Percentiles rank a stretch among this genome's conserved stretches.
Conservation (phyloP, 2,113 vertebrate genomes). For the Phocoena phocoena region DNA sequence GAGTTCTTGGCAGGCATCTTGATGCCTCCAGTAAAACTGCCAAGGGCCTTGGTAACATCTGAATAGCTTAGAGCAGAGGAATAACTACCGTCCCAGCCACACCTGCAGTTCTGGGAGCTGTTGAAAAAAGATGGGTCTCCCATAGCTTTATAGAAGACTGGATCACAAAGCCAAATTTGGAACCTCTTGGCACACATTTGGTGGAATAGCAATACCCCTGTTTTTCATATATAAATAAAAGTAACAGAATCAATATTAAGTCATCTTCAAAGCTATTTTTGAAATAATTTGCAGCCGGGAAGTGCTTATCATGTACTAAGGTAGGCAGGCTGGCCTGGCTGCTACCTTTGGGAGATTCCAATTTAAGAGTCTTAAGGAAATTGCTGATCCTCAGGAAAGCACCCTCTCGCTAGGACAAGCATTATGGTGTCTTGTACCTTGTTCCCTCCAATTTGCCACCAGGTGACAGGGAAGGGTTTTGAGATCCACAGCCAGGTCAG, state of each 20-base stretch:
- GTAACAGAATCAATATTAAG: not conserved
- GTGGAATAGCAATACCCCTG: not conserved
- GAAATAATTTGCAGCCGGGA: not conserved
- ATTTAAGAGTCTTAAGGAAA: not conserved
- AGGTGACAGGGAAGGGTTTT: not conserved
- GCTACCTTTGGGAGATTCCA: not conserved
- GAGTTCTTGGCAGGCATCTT: not conserved
- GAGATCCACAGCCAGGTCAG: not conserved
- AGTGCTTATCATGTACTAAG: not conserved
- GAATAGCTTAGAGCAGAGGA: not conserved
- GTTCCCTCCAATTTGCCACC: not conserved
- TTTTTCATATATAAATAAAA: not conserved
- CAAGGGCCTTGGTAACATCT: not conserved
- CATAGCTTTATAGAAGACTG: not conserved
- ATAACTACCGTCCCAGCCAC: not conserved
- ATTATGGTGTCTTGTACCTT: accelerated
- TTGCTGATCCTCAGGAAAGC: not conserved
- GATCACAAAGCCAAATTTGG: not conserved
- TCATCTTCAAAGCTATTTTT: not conserved
- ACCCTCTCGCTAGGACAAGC: not conserved
- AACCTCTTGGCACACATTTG: not conserved
- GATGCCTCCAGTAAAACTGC: not conserved
- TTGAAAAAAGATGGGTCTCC: not conserved
- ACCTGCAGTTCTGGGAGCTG: not conserved
- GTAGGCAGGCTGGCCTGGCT: not conserved